Evolutionary conservation across 2,113 vertebrate genomes (phyloP), one percentile per base, ranked within the genome.

Genomic region (Brachyhypopomus gauderio): DNA sequence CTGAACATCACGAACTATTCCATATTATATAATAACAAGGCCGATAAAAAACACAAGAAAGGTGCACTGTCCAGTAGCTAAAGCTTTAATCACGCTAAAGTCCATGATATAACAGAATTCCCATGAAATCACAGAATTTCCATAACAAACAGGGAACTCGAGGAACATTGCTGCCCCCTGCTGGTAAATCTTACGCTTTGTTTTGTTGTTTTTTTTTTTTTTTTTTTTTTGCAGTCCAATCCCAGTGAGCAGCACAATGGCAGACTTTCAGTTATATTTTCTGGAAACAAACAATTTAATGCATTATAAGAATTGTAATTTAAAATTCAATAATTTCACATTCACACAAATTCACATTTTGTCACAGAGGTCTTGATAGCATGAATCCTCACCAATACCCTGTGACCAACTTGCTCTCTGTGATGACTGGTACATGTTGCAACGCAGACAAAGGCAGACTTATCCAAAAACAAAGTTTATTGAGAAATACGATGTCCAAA

Each of bases 121-220:
- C 38, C 71, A 52, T 20, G 25, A 30, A 30, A 30, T 30, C 30
- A 64, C 62, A 45, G 23, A 7, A 12, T 45, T 38, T 9, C n/a
- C 58, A n/a, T 14, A 27, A 22, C 11, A 22, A 63, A 1, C n/a
- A 56, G 38, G 9, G 22, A 59, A 77, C 20, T 41, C 41, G 73
- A 78, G 70, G 82, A 72, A 20, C 72, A 58, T 70, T 56, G 76
- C 19, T 56, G 66, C 66, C 78, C 72, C 75, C 78, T 76, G 7
- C 23, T 80, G 82, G 20, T 76, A 41, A 4, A 20, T 2, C 7
- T 8, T 25, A 11, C 12, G 17, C 3, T 30, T 3, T 30, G 7
- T 8, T 5, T 3, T 59, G 4, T 59, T 22, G 17, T 3, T 58
- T 58, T 2, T 4, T 16, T n/a, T 58, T n/a, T n/a, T 41, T 70